Base-by-base conservation (phyloP, 1,140 invertebrate genomes). In the Phocides pigmalion region DNA sequence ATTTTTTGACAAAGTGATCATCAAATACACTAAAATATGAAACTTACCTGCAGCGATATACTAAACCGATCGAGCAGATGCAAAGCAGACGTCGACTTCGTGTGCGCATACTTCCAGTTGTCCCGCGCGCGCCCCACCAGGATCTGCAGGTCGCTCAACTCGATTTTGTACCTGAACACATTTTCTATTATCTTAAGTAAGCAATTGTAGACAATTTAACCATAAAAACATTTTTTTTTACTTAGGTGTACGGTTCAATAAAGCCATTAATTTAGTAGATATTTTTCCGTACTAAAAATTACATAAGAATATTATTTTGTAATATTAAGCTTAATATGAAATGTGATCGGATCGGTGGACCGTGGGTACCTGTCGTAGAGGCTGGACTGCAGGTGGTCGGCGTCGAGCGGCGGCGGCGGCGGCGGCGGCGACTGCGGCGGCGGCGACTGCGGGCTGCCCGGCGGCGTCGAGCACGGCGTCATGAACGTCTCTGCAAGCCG, bases 401-500 rank as follows among this genome's bases (percentile, higher is more conserved):
- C 95, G 14, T 94, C 94, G 4, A 84, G 70, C 83, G 81, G 32
- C 46, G 79, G 71, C 74, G 77, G 65, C 80, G 69, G 64, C 44
- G 66, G 12, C 53, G 17, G 78, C 32, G 89, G 90, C 56, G 87
- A 91, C 70, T 84, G 82, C 72, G 87, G 74, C n/a, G 96, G 96
- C 4, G 98, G 98, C 56, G 87, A 91, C 70, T 84, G 82, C 72
- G 87, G 74, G 75, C 95, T 96, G 9, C 94, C 95, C n/a, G 96
- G 96, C 4, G 98, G 98, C 11, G 97, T 98, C 2, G 97, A 98
- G 79, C 97, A 97, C 8, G 98, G 98, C 3, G 98, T 99, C 82
- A 97, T 94, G 86, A 97, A 99, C 73, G 94, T 93, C 66, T 96
- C 95, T 70, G 64, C 2, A 22, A 22, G 25, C 5, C 25, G 9